Base-by-base conservation (phyloP, 1,140 invertebrate genomes). In the Rhopalosiphum padi region DNA sequence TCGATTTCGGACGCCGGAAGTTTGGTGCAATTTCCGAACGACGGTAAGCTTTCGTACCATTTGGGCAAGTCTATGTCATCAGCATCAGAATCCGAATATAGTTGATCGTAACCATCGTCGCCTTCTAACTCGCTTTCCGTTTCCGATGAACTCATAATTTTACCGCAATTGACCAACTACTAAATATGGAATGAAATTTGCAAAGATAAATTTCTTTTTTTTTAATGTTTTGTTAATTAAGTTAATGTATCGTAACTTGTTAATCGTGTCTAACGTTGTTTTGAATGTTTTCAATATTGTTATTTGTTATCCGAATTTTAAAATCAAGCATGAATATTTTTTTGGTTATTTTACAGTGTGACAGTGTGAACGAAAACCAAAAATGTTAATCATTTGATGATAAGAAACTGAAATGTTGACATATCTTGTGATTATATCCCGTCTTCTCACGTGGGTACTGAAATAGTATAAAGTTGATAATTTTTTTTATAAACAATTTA, bases 291-390 rank as follows among this genome's bases (percentile, higher is more conserved):
- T 85, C 4, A 1, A 25, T 43, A 25, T 43, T 43, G 21, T 37
- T 41, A 30, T 46, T 22, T 88, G 86, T 88, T 88, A 51, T 88
- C 30, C 46, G 37, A 48, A 46, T 43, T 90, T 90, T 25, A 46
- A 90, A 90, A 68, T 46, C 11, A 25, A 60, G 53, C 53, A 30
- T 90, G 37, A 46, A 25, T 30, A 43, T 43, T 90, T 90, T 90
- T 68, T 90, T 90, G 89, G 89, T 90, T 90, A 90, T 11, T 68
- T 68, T 90, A 60, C 89, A 90, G 89, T 68, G 41, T 43, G 53
- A 90, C 53, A 53, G 2, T 9, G 0, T 46, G 25, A 43, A 90
- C 35, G 1, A 88, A 51, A 51, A 88, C 51, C 15, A 22, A 88
- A 35, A 87, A 37, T 48, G 15, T 25, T 35, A 23, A 48, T 43